Evolutionary conservation across 2,113 vertebrate species (phyloP), one percentile per base, ranked within the genome.

Genomic region (Chlamydotis undulata): DNA sequence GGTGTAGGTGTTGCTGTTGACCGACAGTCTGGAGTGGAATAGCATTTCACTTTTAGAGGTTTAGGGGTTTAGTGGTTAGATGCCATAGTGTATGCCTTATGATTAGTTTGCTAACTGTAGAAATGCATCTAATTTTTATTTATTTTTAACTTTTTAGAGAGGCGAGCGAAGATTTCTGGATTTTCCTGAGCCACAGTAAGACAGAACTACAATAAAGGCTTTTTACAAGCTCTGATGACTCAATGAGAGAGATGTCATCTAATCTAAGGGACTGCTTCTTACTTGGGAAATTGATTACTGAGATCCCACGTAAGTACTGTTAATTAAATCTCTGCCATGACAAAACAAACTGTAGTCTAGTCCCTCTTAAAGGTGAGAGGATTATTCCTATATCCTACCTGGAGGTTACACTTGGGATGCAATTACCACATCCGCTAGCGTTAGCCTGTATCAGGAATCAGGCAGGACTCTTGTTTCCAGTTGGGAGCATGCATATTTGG

Each of bases 401-500:
- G 41, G 26, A 29, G 22, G 12, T 50, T 83, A 28, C 29, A 41
- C 2, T 2, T 56, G 28, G 63, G 8, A 19, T 31, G 35, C 11
- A 18, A 39, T 47, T 43, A 33, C 12, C 88, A 59, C 25, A 24
- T 37, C 53, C 19, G 43, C 14, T 29, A 7, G 31, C 6, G 12
- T 6, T 56, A 47, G 11, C 7, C 57, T 25, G 33, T 23, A 13
- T 4, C 45, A 59, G 5, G 43, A 10, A 39, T n/a, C 29, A 55
- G 61, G 33, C 23, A 60, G 31, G 53, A 35, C 23, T 52, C 45
- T 4, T 9, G 49, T 39, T 56, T 52, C 31, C 53, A 22, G 35
- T 3, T 0, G 0, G 35, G 29, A 82, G 12, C 19, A 8, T 0
- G 6, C 4, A 5, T 11, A 19, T 12, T 13, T 23, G 10, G 35